Evolutionary conservation across 2,888 invertebrate species (phyloP), one percentile per base, ranked within the genome.

Genomic region (Eristalis tenax): DNA sequence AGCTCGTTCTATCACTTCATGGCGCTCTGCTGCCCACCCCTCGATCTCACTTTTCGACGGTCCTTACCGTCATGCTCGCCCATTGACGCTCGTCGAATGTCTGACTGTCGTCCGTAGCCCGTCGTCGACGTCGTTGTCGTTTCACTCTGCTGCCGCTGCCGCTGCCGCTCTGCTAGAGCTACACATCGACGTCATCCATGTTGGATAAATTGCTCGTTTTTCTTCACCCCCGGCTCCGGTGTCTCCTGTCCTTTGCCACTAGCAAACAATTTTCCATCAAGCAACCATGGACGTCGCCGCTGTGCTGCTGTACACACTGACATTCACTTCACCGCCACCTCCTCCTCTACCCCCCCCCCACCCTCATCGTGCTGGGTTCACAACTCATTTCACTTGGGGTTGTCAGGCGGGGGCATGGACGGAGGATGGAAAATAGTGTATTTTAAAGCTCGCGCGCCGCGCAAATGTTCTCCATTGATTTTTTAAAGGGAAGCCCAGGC

Each of bases 381-480:
- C 85, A 89, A 78, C 89, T 85, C 82, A 88, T 89, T 89, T 87
- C 75, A 81, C 77, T 86, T 66, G 64, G 38, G 75, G 22, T 63
- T 50, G 43, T 6, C 43, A 50, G n/a, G 23, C 35, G 70, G 61
- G 15, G 32, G 59, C n/a, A 43, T 4, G 13, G 50, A 18, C 18
- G 70, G 43, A 32, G 61, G 40, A 76, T 61, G 75, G 59, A 88
- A 88, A 82, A 80, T 78, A 82, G 78, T 80, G 75, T 78, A 81
- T 89, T 89, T 89, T 89, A 88, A 88, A 89, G 90, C 88, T 89
- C 89, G 89, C 89, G 89, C 85, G 63, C 57, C 82, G 77, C 89
- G 89, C 87, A 83, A 88, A 88, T 85, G 85, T 89, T 89, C 74
- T 80, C 81, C 90, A 90, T 90, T 89, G 90, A 90, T 90, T 90